phyloP scores from a whole-genome alignment of 2,797 vertebrate species.

The Syndactyla subalaris region DNA sequence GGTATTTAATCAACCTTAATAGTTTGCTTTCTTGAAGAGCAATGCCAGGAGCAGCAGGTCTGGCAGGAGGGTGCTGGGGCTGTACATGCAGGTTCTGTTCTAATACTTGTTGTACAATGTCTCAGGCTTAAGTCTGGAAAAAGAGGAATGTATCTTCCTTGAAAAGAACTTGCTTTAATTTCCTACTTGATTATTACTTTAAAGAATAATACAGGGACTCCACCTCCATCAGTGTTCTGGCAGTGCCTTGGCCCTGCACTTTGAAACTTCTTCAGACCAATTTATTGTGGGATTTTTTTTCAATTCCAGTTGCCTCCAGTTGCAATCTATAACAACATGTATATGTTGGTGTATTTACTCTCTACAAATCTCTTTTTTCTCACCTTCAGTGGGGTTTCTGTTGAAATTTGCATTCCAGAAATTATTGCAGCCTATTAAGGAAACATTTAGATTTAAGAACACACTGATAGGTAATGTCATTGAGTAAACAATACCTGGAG shows the following conservation, averaged over 20 bases:
- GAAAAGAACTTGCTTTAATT: neutral
- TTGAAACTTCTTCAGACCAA: neutral
- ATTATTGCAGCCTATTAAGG: neutral
- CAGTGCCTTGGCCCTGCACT: neutral
- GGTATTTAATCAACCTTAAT: constrained; percentile 74
- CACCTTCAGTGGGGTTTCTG: neutral
- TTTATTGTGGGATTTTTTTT: neutral
- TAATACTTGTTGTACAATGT: neutral
- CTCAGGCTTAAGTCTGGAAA: constrained; percentile 18
- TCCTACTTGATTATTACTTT: neutral
- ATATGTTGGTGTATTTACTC: neutral
- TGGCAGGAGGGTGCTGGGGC: neutral
- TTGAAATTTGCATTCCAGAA: neutral
- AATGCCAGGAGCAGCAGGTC: constrained; percentile 20
- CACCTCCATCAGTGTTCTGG: neutral
- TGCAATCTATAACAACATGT: neutral
- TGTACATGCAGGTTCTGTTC: neutral
- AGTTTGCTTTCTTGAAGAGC: constrained; percentile 68
- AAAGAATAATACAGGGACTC: neutral
- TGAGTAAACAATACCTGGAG: neutral
- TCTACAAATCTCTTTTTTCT: neutral
- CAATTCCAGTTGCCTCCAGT: neutral
- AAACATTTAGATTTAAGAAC: neutral
- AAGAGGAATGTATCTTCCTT: neutral
- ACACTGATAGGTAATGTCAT: neutral